Evolutionary conservation across 2,888 invertebrate genomes (phyloP).

Genomic region (Baronia brevicornis): DNA sequence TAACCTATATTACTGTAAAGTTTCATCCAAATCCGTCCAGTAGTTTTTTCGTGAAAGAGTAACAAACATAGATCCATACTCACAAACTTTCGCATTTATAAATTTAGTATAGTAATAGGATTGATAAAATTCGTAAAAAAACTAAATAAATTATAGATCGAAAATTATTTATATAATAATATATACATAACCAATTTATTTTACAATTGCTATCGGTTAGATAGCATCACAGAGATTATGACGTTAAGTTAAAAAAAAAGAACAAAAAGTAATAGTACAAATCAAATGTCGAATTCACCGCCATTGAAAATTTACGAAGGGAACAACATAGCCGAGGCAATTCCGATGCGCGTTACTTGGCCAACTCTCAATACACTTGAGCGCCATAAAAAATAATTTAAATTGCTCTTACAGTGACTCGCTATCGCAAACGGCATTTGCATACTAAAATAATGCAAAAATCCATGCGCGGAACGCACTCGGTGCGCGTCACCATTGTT

Average conservation of each 20-base stretch:
- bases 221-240: no score
- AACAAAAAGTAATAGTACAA: conserved; percentile 17
- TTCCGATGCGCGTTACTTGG: conserved; percentile 48
- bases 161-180: no score
- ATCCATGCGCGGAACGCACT: conserved; percentile 67
- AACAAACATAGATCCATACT: no score
- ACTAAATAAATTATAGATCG: no score
- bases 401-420: conserved; percentile 73
- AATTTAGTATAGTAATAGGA: no score
- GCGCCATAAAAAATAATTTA: conserved; percentile 77
- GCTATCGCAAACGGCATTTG: conserved; percentile 67
- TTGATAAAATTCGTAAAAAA: no score
- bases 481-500: conserved; percentile 32
- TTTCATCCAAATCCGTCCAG: no score
- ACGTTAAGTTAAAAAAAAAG: conserved; percentile 1
- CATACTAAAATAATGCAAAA: conserved; percentile 76
- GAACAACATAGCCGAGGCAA: conserved; percentile 46
- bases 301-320: conserved; percentile 61
- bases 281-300: conserved; percentile 42
- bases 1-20: no score
- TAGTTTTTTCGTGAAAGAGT: no score
- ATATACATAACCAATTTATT: no score
- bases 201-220: no score
- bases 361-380: conserved; percentile 70
- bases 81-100: no score